These are phyloP conservation scores for Allophyes oxyacanthae DNA, from an alignment of 2,888 invertebrate species.

Conservation along the genomic window DNA sequence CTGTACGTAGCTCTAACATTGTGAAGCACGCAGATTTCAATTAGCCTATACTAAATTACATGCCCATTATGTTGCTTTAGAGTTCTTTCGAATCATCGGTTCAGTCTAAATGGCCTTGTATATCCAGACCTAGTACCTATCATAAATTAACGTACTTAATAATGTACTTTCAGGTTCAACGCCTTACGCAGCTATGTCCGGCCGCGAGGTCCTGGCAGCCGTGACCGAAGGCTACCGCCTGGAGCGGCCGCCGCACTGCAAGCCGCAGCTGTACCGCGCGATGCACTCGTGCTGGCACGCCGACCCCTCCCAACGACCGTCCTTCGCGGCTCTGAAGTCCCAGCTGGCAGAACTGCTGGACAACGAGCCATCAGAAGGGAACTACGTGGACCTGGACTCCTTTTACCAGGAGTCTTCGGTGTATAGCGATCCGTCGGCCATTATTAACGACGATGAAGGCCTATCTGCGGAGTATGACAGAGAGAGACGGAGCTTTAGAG, in stretches of 20 bases:
- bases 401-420: conserved; percentile 91
- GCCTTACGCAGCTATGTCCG: conserved; percentile 95
- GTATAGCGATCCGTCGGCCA: conserved; percentile 87
- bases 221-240: conserved; percentile 94
- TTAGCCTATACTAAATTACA: no score
- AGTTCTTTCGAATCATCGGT: no score
- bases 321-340: conserved; percentile 90
- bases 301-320: conserved; percentile 92
- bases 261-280: conserved; percentile 88
- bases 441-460: conserved; percentile 85
- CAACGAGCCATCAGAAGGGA: conserved; percentile 90
- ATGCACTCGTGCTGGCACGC: conserved; percentile 90
- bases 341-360: conserved; percentile 90
- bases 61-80: no score
- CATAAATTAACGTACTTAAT: no score
- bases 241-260: conserved; percentile 94
- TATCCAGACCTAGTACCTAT: no score
- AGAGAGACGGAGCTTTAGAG: conserved; percentile 82
- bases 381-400: conserved; percentile 92
- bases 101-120: no score
- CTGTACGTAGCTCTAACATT: no score
- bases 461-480: conserved; percentile 85
- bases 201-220: conserved; percentile 94
- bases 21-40: no score
- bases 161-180: conserved; percentile 91